These are phyloP conservation scores for Halotydeus destructor DNA, from an alignment of 1,140 invertebrate species.

Conservation along the genomic window DNA sequence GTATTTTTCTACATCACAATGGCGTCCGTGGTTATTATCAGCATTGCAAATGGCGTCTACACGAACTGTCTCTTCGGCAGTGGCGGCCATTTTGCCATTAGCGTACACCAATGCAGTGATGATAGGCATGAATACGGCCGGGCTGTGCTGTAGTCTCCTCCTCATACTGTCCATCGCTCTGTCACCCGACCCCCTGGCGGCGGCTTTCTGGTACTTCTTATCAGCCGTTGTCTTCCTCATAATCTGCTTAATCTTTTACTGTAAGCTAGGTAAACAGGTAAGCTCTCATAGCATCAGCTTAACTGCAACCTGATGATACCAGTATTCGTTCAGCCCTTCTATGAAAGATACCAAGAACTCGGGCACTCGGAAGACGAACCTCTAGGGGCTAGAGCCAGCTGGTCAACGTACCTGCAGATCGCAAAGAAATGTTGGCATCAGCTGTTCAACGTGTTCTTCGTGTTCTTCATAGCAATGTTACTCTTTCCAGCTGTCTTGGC, in stretches of 20 bases:
- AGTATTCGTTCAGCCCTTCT: not conserved
- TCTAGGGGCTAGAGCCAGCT: not conserved
- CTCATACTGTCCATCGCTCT: slow-evolving; percentile 45
- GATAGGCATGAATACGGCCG: slow-evolving; percentile 81
- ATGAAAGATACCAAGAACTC: not conserved
- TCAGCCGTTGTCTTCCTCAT: slow-evolving; percentile 75
- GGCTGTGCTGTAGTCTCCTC: slow-evolving; percentile 65
- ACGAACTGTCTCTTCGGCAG: slow-evolving; percentile 93
- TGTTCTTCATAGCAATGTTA: slow-evolving; percentile 77
- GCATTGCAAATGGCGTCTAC: slow-evolving; percentile 77
- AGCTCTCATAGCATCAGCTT: not conserved
- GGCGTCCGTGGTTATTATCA: slow-evolving; percentile 59
- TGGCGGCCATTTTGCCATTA: slow-evolving; percentile 60
- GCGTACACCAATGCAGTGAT: slow-evolving; percentile 87
- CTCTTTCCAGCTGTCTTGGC: slow-evolving; percentile 72
- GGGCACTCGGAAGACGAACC: not conserved
- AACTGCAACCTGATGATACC: not conserved
- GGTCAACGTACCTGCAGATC: not conserved
- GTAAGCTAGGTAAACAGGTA: slow-evolving; percentile 47
- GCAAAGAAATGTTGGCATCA: slow-evolving; percentile 44
- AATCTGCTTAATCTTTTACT: slow-evolving; percentile 86
- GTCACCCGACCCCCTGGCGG: slow-evolving; percentile 47
- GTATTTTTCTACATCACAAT: slow-evolving; percentile 80
- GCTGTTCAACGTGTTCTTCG: slow-evolving; percentile 72
- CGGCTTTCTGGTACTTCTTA: slow-evolving; percentile 93